Evolutionary conservation across 2,888 invertebrate species (phyloP).

Genomic region (Mythimna albipuncta): DNA sequence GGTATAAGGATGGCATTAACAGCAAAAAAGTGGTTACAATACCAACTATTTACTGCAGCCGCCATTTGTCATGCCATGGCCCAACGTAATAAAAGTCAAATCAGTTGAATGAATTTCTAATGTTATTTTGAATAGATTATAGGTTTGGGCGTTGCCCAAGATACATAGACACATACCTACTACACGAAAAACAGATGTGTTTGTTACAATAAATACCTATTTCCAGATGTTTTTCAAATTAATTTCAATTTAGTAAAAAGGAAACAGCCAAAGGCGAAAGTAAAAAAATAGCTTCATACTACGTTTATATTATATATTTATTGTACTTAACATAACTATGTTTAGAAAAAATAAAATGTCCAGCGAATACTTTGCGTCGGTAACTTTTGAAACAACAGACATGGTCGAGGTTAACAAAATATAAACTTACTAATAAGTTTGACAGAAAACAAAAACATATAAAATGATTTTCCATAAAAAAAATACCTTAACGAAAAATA

Average conservation of each 20-base stretch:
- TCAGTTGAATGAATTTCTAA: too few relatives aligned
- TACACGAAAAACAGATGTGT: background rate
- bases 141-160: conserved; percentile 4
- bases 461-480: conserved; percentile 62
- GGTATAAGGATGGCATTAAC: too few relatives aligned
- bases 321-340: conserved; percentile 69
- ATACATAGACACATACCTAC: conserved; percentile 1
- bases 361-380: conserved; percentile 56
- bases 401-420: conserved; percentile 53
- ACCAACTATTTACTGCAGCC: too few relatives aligned
- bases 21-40: too few relatives aligned
- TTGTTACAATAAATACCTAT: background rate
- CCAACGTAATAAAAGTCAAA: too few relatives aligned
- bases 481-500: conserved; percentile 56
- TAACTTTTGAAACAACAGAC: conserved; percentile 59
- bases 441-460: conserved; percentile 61
- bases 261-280: conserved; percentile 36
- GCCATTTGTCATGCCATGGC: too few relatives aligned
- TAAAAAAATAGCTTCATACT: conserved; percentile 50
- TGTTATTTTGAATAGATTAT: too few relatives aligned
- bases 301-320: conserved; percentile 64
- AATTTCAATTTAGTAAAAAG: conserved; percentile 22
- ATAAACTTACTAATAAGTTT: conserved; percentile 60
- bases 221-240: conserved; percentile 4
- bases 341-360: conserved; percentile 58